Percentiles rank a stretch among this genome's conserved stretches.
Conservation (phyloP, 2,888 invertebrate species). For the Schizaphis graminum region DNA sequence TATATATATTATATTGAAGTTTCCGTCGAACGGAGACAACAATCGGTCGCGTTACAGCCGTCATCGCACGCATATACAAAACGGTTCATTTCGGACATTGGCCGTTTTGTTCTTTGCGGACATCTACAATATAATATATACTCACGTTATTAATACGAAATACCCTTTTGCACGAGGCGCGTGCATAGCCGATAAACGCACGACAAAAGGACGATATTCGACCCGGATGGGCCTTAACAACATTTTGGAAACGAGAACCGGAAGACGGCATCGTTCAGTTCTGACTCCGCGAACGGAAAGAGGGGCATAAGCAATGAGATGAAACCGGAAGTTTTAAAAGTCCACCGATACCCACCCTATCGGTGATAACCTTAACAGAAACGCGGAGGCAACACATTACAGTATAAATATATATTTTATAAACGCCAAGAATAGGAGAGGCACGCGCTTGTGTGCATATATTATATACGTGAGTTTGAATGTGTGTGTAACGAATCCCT, state of each 20-base stretch:
- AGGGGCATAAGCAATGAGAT: conserved; percentile 57
- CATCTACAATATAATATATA: background rate
- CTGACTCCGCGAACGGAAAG: conserved; percentile 54
- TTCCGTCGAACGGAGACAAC: background rate
- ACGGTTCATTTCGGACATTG: conserved; percentile 22
- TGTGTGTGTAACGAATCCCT: conserved; percentile 32
- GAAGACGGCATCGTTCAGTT: conserved; percentile 47
- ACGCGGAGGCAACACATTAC: background rate
- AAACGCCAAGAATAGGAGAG: background rate
- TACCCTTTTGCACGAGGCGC: conserved; percentile 31
- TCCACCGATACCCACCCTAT: background rate
- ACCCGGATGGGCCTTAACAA: conserved; percentile 57
- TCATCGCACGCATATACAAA: background rate
- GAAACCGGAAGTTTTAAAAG: conserved; percentile 63
- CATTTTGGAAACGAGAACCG: conserved; percentile 64
- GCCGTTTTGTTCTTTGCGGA: conserved; percentile 20
- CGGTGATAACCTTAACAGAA: background rate
- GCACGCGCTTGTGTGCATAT: background rate
- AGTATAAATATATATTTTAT: background rate
- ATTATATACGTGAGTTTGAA: background rate
- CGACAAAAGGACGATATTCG: conserved; percentile 56
- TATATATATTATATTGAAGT: background rate
- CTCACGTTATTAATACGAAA: background rate
- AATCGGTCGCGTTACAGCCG: background rate
- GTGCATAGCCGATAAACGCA: conserved; percentile 51